Percentiles rank a stretch among this genome's conserved stretches.
phyloP scores from a whole-genome alignment of 37 sponge, comb jelly and placozoan species.

The Beroe ovata region DNA sequence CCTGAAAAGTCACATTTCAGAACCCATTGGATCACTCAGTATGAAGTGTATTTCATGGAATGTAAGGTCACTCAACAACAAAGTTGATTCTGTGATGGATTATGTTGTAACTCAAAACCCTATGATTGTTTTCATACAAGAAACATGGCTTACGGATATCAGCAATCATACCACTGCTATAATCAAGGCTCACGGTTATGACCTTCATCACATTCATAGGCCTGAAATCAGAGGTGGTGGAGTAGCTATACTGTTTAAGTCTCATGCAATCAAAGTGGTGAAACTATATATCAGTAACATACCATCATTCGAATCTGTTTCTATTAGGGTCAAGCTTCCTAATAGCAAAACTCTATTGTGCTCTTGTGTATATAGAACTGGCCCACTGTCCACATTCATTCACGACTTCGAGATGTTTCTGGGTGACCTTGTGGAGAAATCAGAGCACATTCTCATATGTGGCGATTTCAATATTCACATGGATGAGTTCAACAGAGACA shows the following conservation, averaged over 20 bases:
- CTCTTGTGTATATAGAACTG: neutral
- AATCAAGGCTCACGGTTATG: neutral
- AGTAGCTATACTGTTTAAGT: neutral
- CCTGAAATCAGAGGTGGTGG: neutral
- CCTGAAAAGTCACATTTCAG: neutral
- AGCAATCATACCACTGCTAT: neutral
- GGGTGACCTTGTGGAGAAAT: neutral
- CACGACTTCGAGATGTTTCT: neutral
- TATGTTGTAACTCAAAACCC: neutral
- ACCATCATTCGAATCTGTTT: neutral
- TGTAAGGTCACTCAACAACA: neutral
- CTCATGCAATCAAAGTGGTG: too few species aligned
- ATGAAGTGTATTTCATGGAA: too few species aligned
- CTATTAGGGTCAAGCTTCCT: neutral
- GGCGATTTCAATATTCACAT: too few species aligned
- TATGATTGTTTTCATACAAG: neutral
- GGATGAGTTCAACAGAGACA: neutral
- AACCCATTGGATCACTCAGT: too few species aligned
- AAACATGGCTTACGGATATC: neutral
- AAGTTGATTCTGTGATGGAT: neutral
- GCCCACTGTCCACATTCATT: neutral
- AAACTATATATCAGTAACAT: too few species aligned
- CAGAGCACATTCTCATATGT: neutral
- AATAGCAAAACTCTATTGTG: neutral
- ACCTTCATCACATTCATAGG: neutral